Evolutionary conservation across 2,888 invertebrate genomes (phyloP).

Genomic region (Anagyrus pseudococci): DNA sequence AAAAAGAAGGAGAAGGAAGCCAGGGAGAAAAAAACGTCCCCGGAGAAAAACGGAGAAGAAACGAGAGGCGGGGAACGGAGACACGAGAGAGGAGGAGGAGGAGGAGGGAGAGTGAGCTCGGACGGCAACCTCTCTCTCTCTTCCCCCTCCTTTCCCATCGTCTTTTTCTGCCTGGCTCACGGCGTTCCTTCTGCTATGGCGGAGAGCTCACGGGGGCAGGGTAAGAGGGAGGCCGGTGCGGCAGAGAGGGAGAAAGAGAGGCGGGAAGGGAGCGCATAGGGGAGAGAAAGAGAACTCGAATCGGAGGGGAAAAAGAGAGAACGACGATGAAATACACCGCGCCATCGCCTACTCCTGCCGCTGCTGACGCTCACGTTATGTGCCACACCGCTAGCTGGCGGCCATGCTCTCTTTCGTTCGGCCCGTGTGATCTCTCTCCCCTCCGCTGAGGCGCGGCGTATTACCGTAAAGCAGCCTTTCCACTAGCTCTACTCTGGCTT

Average conservation of each 20-base stretch:
- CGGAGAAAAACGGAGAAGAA: too few relatives aligned
- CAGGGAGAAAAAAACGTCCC: too few relatives aligned
- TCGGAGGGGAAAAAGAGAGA: constrained; percentile 44
- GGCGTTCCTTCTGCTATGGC: not conserved
- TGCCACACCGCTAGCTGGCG: too few relatives aligned
- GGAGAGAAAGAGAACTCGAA: constrained; percentile 41
- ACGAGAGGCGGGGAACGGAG: too few relatives aligned
- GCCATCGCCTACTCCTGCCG: constrained; percentile 39
- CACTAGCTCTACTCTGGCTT: constrained; percentile 17
- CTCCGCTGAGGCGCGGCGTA: too few relatives aligned
- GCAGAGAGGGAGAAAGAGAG: not conserved
- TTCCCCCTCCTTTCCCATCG: too few relatives aligned
- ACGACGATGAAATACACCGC: constrained; percentile 24
- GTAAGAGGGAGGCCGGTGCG: not conserved
- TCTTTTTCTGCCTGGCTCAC: not conserved
- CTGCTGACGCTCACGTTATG: not conserved
- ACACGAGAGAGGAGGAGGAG: too few relatives aligned
- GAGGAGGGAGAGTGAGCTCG: too few relatives aligned
- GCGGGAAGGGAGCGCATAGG: not conserved
- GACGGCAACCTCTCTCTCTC: too few relatives aligned
- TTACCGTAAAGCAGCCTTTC: not conserved
- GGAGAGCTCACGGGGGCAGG: not conserved
- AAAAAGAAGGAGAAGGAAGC: too few relatives aligned
- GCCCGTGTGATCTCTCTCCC: too few relatives aligned
- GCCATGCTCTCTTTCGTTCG: constrained; percentile 46